Evolutionary conservation across 2,113 vertebrate genomes (phyloP).

Genomic region (Tricholaema leucomelas): DNA sequence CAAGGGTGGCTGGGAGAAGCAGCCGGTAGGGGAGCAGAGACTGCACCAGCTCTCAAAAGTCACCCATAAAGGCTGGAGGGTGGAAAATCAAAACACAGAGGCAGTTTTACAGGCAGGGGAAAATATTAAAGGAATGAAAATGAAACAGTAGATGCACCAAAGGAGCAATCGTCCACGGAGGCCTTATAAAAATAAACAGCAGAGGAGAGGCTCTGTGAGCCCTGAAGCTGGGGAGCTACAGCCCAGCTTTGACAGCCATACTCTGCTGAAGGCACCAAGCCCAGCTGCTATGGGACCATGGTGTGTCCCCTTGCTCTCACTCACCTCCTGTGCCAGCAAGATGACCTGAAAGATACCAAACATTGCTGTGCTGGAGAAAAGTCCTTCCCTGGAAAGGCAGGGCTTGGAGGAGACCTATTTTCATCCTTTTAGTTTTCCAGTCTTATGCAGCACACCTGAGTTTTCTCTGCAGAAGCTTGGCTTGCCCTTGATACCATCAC

Average conservation of each 20-base stretch:
- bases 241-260: rapidly evolving
- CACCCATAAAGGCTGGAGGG: rapidly evolving
- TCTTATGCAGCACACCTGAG: background rate
- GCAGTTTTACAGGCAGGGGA: background rate
- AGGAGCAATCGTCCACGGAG: background rate
- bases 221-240: background rate
- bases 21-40: too few species aligned
- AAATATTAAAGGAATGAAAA: background rate
- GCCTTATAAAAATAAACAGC: conserved; percentile 29
- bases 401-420: rapidly evolving
- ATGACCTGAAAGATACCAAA: background rate
- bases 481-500: background rate
- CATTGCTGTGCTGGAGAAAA: background rate
- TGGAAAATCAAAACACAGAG: background rate
- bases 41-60: background rate
- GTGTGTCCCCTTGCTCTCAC: background rate
- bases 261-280: rapidly evolving
- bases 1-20: background rate
- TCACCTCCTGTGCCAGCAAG: background rate
- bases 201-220: background rate
- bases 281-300: rapidly evolving
- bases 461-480: background rate
- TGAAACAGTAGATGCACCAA: conserved; percentile 22
- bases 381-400: background rate
- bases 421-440: background rate